A percentile compares a stretch with the other conserved stretches of the same genome.
Conservation (phyloP, 2,797 vertebrate genomes). For the Setipinna tenuifilis region DNA sequence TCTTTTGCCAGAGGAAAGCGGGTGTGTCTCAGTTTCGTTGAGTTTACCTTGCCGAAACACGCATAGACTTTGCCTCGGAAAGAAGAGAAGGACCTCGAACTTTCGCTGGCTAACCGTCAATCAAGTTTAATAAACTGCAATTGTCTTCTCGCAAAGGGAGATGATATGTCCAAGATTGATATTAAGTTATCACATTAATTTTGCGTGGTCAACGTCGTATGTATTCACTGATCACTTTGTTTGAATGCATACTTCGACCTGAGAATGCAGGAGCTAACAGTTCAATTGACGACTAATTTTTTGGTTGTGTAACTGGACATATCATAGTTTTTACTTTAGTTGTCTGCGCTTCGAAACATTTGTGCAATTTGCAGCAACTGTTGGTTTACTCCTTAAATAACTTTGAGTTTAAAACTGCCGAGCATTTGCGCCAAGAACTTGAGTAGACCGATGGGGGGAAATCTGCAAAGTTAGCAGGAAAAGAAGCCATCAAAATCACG, state of each 20-base stretch:
- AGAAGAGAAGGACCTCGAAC: conserved; percentile 39
- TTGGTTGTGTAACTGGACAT: neutral
- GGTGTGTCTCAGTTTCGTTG: conserved; percentile 35
- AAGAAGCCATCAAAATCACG: conserved; percentile 67
- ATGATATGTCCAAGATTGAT: neutral
- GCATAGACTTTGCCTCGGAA: conserved; percentile 34
- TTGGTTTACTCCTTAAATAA: neutral
- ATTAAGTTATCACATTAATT: neutral
- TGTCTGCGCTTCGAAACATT: conserved; percentile 17
- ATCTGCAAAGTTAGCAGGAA: conserved; percentile 75
- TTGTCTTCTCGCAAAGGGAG: neutral
- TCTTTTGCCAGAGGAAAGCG: conserved; percentile 32
- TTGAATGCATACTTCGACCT: neutral
- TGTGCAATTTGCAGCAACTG: conserved; percentile 21
- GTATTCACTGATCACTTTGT: neutral
- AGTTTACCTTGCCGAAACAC: conserved; percentile 25
- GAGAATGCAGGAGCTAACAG: conserved; percentile 5
- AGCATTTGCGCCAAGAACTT: conserved; percentile 40
- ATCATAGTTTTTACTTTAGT: neutral
- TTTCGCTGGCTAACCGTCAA: neutral
- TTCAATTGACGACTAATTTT: neutral
- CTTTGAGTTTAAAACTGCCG: conserved; percentile 35
- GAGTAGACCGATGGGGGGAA: conserved; percentile 48
- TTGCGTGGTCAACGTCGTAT: neutral
- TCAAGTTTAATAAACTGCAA: neutral